Base-by-base conservation (phyloP, 2,797 vertebrate species). In the Phalanger gymnotis region DNA sequence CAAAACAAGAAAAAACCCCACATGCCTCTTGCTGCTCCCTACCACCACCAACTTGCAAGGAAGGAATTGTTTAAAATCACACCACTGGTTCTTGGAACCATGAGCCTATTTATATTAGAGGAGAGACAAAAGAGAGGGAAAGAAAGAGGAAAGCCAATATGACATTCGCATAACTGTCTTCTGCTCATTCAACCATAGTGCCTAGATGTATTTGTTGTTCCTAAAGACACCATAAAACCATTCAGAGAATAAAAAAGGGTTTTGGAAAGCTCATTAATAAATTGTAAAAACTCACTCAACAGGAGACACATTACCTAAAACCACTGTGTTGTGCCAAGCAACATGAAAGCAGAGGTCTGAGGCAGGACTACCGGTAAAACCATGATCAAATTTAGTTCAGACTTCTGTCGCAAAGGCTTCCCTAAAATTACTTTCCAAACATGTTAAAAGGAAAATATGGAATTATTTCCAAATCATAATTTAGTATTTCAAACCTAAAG, bases 251-350 rank as follows among this genome's bases (percentile, higher is more conserved):
- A 94, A 96, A 95, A 73, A n/a, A 81, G 61, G 31, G 40, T 27
- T 96, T 97, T 91, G 97, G 92, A 94, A 96, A 96, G 89, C 91
- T 92, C 14, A 3, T 54, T 87, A 1, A 61, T 92, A 96, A 93
- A 94, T 0, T 40, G 12, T 57, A 58, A 92, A 51, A 96, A 53
- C 94, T 90, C 93, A 53, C 53, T 96, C 73, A 31, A 31, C 7
- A 14, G 55, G 90, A 96, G 92, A 40, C 54, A 66, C 0, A 0
- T 28, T 92, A 96, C 3, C n/a, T 4, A 19, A 51, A 96, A n/a
- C 61, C 54, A 0, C 0, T 31, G 47, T 90, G 81, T 92, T 52
- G 14, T 55, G 91, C 92, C 0, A 13, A 95, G 53, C n/a, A 90
- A 93, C 0, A 54, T 55, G 51, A 95, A 95, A 52, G 31, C 9